phyloP scores from a whole-genome alignment of 1,140 invertebrate species.

The Acromyrmex echinatior region DNA sequence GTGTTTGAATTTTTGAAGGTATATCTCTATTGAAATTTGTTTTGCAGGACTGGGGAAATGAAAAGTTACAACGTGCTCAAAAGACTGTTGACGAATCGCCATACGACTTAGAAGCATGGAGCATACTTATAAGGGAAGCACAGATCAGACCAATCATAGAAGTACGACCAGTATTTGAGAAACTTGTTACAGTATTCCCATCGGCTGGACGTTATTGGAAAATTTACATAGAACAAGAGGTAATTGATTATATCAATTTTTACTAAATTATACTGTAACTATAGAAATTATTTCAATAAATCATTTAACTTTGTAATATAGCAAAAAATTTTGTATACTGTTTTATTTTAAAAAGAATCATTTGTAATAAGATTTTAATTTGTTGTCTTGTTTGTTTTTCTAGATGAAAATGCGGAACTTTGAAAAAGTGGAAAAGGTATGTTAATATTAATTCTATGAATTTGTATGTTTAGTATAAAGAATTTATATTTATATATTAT shows the following conservation, averaged over 20 bases:
- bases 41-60: constrained; percentile 94
- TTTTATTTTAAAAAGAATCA: background rate
- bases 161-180: constrained; percentile 97
- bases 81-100: constrained; percentile 93
- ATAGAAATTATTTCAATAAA: background rate
- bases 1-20: background rate
- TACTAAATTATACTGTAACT: background rate
- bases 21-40: constrained; percentile 25
- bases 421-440: constrained; percentile 99
- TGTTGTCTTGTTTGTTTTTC: constrained; percentile 81
- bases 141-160: constrained; percentile 96
- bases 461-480: constrained; percentile 75
- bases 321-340: background rate
- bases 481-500: constrained; percentile 63
- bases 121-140: constrained; percentile 96
- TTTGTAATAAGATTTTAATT: constrained; percentile 14
- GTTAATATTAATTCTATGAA: constrained; percentile 83
- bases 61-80: constrained; percentile 93
- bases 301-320: background rate
- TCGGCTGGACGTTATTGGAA: constrained; percentile 99
- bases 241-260: constrained; percentile 81
- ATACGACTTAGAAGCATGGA: constrained; percentile 99
- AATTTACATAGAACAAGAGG: constrained; percentile 99
- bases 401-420: constrained; percentile 98
- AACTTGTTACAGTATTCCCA: constrained; percentile 96